Conservation (phyloP, 2,113 vertebrate species). For the Micronisus gabar region DNA sequence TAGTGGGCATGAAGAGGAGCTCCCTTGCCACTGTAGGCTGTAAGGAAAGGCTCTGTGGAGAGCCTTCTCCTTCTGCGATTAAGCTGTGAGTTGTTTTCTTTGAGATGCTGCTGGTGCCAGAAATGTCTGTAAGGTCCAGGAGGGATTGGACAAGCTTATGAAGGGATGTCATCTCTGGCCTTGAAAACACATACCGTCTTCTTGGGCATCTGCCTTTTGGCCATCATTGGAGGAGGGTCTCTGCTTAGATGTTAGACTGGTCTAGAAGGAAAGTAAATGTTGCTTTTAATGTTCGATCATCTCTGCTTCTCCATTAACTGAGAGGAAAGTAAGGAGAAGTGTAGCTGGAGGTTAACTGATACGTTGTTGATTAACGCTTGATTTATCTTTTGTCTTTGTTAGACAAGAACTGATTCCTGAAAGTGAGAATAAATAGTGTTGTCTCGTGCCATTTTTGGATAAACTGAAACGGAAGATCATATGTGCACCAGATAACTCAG, state of each 20-base stretch:
- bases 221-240: not conserved
- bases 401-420: not conserved
- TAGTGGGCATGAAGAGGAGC: not conserved
- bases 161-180: not conserved
- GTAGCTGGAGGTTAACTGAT: not conserved
- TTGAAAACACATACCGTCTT: not conserved
- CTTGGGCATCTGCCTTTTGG: not conserved
- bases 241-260: not conserved
- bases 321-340: not conserved
- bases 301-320: not conserved
- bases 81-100: not conserved
- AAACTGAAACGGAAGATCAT: not conserved
- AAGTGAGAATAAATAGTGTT: not conserved
- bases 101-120: not conserved
- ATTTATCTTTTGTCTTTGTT: not conserved
- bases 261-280: not conserved
- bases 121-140: not conserved
- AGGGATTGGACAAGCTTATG: not conserved
- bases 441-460: not conserved
- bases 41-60: not conserved
- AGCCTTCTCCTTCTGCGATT: not conserved
- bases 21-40: not conserved
- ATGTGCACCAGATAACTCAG: not conserved
- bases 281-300: not conserved
- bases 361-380: not conserved